Percentiles rank a stretch among this genome's conserved stretches.
phyloP scores from a whole-genome alignment of 2,113 vertebrate genomes.

The Gasterosteus aculeatus region DNA sequence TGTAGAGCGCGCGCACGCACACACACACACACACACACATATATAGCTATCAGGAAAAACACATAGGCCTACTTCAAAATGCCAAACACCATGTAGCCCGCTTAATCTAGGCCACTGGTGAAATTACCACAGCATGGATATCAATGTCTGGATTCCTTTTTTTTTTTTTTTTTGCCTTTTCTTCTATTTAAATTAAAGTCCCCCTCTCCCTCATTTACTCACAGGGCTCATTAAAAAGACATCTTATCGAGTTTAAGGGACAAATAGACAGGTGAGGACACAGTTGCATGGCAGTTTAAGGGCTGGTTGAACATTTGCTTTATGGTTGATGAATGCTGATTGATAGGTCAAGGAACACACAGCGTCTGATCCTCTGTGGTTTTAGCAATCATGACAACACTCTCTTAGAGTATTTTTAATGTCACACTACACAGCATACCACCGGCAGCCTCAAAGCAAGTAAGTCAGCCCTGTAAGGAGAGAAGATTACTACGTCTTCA shows the following conservation, averaged over 20 bases:
- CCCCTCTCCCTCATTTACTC: neutral
- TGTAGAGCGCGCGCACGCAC: slow-evolving; percentile 9
- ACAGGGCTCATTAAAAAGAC: slow-evolving; percentile 4
- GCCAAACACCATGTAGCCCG: slow-evolving; percentile 40
- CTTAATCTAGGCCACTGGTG: slow-evolving; percentile 47
- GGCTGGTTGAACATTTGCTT: neutral
- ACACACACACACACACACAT: slow-evolving; percentile 34
- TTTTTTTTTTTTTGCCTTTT: neutral
- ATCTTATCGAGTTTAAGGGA: slow-evolving; percentile 8
- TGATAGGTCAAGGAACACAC: too few relatives aligned
- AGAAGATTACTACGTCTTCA: too few relatives aligned
- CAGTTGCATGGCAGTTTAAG: neutral
- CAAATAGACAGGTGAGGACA: slow-evolving; percentile 26
- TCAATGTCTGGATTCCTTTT: slow-evolving; percentile 12
- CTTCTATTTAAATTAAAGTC: neutral
- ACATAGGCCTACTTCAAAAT: slow-evolving; percentile 29
- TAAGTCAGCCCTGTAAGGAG: too few relatives aligned
- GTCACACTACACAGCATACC: too few relatives aligned
- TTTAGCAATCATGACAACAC: too few relatives aligned
- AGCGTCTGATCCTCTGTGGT: too few relatives aligned
- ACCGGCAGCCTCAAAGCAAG: too few relatives aligned
- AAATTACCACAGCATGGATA: slow-evolving; percentile 32
- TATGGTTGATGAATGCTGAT: too few relatives aligned
- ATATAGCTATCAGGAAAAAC: slow-evolving; percentile 21
- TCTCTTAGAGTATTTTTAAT: too few relatives aligned